Conservation (phyloP, 2,888 invertebrate species). For the Aquatica leii region DNA sequence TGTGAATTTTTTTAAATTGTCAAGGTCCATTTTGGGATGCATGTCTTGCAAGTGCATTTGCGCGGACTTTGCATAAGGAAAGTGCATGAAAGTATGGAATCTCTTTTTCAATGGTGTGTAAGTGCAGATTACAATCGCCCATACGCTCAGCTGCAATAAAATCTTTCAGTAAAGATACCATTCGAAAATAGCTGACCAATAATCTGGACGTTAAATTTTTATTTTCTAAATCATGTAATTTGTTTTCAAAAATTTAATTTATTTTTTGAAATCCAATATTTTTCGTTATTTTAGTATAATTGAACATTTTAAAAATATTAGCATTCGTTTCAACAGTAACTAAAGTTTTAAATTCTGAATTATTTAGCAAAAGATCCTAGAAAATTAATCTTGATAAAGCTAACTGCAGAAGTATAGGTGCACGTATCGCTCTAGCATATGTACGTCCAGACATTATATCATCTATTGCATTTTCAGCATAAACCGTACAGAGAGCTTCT, state of each 20-base stretch:
- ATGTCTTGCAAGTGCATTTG: slow-evolving; percentile 42
- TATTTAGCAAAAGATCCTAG: too few relatives aligned
- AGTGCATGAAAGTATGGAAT: slow-evolving; percentile 40
- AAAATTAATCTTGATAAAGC: too few relatives aligned
- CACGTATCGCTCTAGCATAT: not conserved
- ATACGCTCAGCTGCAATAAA: too few relatives aligned
- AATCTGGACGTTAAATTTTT: too few relatives aligned
- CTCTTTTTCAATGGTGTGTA: slow-evolving; percentile 38
- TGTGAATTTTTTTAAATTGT: slow-evolving; percentile 28
- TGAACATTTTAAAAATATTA: slow-evolving; percentile 5
- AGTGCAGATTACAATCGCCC: too few relatives aligned
- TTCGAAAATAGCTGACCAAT: slow-evolving; percentile 2
- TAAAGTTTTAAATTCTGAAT: not conserved
- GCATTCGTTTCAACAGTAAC: not conserved
- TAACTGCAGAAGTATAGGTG: not conserved
- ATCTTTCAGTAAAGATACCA: slow-evolving; percentile 10
- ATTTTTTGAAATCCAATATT: not conserved
- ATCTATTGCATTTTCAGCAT: too few relatives aligned
- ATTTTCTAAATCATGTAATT: too few relatives aligned
- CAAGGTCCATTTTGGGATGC: slow-evolving; percentile 30
- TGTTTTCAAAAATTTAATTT: not conserved
- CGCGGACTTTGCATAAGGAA: too few relatives aligned
- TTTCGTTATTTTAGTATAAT: too few relatives aligned
- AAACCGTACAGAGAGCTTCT: not conserved
- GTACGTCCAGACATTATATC: too few relatives aligned